Evolutionary conservation across 2,113 vertebrate genomes (phyloP).

Genomic region (Anseranas semipalmata): DNA sequence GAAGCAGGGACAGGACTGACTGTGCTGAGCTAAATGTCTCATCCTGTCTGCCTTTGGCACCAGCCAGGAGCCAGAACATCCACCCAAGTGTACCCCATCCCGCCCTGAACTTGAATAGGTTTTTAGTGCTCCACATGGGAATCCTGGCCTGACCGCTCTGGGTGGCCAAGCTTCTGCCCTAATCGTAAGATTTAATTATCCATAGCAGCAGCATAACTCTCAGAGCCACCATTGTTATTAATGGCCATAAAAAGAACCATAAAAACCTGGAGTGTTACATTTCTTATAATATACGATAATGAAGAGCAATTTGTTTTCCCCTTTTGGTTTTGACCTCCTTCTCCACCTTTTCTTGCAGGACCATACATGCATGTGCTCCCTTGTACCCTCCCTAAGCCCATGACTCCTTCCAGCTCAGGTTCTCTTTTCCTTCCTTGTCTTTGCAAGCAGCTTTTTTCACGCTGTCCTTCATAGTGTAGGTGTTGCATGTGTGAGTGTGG

Average conservation of each 20-base stretch:
- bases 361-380: background rate
- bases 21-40: rapidly evolving
- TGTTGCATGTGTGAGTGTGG: background rate
- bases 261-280: constrained; percentile 38
- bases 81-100: background rate
- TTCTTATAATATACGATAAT: constrained; percentile 47
- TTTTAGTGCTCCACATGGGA: background rate
- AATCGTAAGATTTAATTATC: constrained; percentile 63
- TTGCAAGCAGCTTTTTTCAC: background rate
- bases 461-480: background rate
- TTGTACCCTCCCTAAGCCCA: background rate
- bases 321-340: constrained; percentile 41
- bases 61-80: background rate
- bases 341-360: background rate
- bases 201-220: constrained; percentile 36
- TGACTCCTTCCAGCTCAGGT: background rate
- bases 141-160: background rate
- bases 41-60: background rate
- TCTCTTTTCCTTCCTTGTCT: background rate
- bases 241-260: constrained; percentile 63
- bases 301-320: constrained; percentile 29
- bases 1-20: background rate
- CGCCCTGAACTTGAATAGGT: background rate
- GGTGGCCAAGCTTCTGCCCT: constrained; percentile 5
- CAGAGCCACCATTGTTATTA: constrained; percentile 65